These are phyloP conservation scores for Acipenser transmontanus DNA, from an alignment of 2,797 vertebrate genomes.

Conservation along the genomic window DNA sequence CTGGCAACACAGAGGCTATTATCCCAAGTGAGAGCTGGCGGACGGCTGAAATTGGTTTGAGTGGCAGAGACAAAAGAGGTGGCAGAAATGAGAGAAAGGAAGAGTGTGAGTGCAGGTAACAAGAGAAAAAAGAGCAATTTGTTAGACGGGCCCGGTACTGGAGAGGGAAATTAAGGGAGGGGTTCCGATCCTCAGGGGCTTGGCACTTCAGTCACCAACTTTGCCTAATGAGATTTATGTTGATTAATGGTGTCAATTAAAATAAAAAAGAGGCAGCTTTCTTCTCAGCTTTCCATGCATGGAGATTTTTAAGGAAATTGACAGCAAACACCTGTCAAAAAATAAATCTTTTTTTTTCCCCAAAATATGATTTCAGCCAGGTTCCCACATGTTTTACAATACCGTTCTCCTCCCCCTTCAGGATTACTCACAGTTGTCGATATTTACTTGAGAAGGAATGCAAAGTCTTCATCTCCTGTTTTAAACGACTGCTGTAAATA, in stretches of 20 bases:
- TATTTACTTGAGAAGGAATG: neutral
- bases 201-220: constrained; percentile 25
- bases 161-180: constrained; percentile 11
- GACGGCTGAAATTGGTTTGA: constrained; percentile 51
- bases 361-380: neutral
- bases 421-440: neutral
- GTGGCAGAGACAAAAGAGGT: constrained; percentile 49
- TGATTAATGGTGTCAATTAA: constrained; percentile 43
- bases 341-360: neutral
- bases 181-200: constrained; percentile 23
- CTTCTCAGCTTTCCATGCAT: constrained; percentile 22
- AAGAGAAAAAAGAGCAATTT: constrained; percentile 14
- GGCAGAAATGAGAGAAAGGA: constrained; percentile 31
- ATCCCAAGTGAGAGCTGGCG: constrained; percentile 50
- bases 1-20: constrained; percentile 56
- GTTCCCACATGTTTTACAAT: neutral
- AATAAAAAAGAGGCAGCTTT: constrained; percentile 22
- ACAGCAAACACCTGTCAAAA: constrained; percentile 16
- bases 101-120: constrained; percentile 5
- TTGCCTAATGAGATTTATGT: constrained; percentile 37
- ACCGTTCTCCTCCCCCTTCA: neutral
- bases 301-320: constrained; percentile 18
- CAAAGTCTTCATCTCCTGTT: too few relatives aligned
- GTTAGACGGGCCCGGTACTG: constrained; percentile 12
- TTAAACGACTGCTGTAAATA: too few relatives aligned